A percentile compares a stretch with the other conserved stretches of the same genome.
phyloP scores from a whole-genome alignment of 2,888 invertebrate species.

The Thecocarcelia acutangulata region DNA sequence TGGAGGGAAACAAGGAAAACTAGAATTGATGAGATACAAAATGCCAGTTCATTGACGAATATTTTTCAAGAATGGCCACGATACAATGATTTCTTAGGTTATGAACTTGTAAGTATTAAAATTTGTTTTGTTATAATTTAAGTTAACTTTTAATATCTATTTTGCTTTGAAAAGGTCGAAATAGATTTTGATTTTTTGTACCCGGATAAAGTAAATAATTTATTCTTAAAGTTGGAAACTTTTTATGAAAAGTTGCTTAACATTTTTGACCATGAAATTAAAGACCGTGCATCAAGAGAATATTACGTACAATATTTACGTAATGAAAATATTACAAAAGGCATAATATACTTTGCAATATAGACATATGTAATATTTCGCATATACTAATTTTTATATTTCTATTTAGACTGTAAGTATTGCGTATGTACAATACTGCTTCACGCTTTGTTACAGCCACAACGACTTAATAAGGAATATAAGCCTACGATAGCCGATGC shows the following conservation, averaged over 20 bases:
- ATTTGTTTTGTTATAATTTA: slow-evolving; percentile 2
- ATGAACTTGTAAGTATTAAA: slow-evolving; percentile 20
- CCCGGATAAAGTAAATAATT: slow-evolving; percentile 28
- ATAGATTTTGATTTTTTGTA: slow-evolving; percentile 50
- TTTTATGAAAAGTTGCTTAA: slow-evolving; percentile 38
- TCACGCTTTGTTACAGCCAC: too few relatives aligned
- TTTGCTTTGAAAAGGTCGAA: slow-evolving; percentile 4
- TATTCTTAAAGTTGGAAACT: slow-evolving; percentile 37
- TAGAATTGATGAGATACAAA: slow-evolving; percentile 48
- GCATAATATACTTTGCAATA: too few relatives aligned
- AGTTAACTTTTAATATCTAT: not conserved
- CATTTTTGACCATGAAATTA: slow-evolving; percentile 37
- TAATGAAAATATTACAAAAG: too few relatives aligned
- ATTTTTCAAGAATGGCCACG: slow-evolving; percentile 54
- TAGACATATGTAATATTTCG: too few relatives aligned
- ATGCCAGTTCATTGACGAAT: slow-evolving; percentile 33
- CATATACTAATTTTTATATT: too few relatives aligned
- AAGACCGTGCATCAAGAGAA: slow-evolving; percentile 33
- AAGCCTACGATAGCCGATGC: too few relatives aligned
- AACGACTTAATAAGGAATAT: too few relatives aligned
- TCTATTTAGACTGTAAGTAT: too few relatives aligned
- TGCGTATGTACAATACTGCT: too few relatives aligned
- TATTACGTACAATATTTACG: too few relatives aligned
- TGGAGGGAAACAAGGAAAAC: slow-evolving; percentile 48
- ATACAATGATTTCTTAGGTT: slow-evolving; percentile 46